Base-by-base conservation (phyloP, 2,113 vertebrate genomes). In the Cryptoleucopteryx plumbea region DNA sequence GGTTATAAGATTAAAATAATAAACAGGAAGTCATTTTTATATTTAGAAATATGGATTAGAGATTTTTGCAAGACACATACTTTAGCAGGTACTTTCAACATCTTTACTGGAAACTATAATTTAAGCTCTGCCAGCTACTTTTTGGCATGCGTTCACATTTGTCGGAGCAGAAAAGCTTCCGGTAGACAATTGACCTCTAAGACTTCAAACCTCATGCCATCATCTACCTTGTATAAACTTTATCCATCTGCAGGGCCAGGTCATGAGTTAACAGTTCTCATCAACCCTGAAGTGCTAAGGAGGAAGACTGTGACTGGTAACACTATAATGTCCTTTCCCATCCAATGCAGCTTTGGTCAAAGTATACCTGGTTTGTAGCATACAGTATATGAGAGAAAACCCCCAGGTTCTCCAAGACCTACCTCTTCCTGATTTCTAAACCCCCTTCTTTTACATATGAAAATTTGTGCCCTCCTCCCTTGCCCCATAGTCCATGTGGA, bases 1-100 rank as follows among this genome's bases (percentile, higher is more conserved):
- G 82, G 96, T 92, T 96, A 16, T 82, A 81, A 21, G 96, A 97
- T 97, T 93, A 98, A 98, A 97, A 95, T 92, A 97, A 95, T 93
- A 92, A 96, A 93, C 88, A 95, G 95, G 96, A 94, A 96, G 96
- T 47, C 74, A 83, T 86, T 97, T 96, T 97, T 98, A 96, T 93
- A 95, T 98, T 97, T 97, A 96, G 96, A 96, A 97, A 94, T 96
- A 95, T 8, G 92, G 96, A 97, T 98, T 96, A 94, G 40, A 94
- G 96, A 95, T 97, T 97, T 96, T 83, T 83, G 95, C 90, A 84
- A 93, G 84, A 84, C 43, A 58, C 77, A 85, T 63, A 62, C 77
- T 84, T 90, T 45, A 91, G 96, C 88, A 94, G 90, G 90, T 96
- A 67, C 93, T 96, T 92, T 84, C 62, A 59, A 68, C 79, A n/a